Base-by-base conservation (phyloP, 2,888 invertebrate genomes). In the Darwinula stevensoni region DNA sequence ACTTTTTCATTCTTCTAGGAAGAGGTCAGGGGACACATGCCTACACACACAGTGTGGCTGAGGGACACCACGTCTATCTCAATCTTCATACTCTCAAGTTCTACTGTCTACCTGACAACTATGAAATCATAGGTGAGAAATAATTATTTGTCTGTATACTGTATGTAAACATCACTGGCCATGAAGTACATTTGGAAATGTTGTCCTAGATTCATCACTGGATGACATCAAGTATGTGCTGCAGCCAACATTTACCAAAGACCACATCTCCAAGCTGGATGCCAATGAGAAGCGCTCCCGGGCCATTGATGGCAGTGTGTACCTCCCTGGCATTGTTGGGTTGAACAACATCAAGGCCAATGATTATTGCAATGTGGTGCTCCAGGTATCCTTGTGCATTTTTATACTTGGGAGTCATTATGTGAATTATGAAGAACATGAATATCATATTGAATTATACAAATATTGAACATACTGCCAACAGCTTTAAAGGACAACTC, bases 271-370 rank as follows among this genome's bases (percentile, higher is more conserved):
- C n/a, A 62, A 63, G 33, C 49, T 97, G 41, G 88, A 94, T 46
- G 53, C 51, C 9, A 68, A 64, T 45, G 66, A 69, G 4, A 88
- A 84, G 50, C 61, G 78, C 53, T 84, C 78, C 0, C 59, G 94
- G 44, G 91, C 97, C 0, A 86, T 84, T 39, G 91, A 97, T 53
- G 88, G 88, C 6, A 78, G 82, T 1, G 65, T 86, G 48, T 99
- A 99, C 51, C 66, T 80, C 47, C 94, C 94, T 3, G 97, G 88
- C 35, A 86, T 99, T 45, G 88, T 97, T 14, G 88, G 88, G 0
- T 59, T 99, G 31, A 99, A 99, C 48, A 99, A 99, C 50, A 99
- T 99, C 42, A 99, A 99, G 56, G 91, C 88, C 3, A 99, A 99
- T 54, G 97, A 99, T 53, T 99, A 99, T 49, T 94, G 94, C 50